Evolutionary conservation across 2,113 vertebrate genomes (phyloP).

Genomic region (Felis chaus): DNA sequence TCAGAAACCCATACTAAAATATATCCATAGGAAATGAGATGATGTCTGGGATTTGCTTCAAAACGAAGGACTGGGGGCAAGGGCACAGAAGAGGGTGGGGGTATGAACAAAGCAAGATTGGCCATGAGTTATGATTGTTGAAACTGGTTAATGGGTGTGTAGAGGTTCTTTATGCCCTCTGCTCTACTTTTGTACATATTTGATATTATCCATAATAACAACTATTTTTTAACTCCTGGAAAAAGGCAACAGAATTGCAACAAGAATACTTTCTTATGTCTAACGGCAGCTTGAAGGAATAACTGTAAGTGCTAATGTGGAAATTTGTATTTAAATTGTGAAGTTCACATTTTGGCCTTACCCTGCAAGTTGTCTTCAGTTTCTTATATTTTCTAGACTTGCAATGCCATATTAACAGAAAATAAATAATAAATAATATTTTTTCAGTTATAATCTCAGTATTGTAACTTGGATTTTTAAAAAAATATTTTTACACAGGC

Average conservation of each 20-base stretch:
- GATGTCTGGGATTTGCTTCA: background rate
- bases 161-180: background rate
- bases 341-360: background rate
- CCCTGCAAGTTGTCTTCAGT: background rate
- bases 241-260: background rate
- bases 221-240: background rate
- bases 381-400: background rate
- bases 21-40: background rate
- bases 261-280: background rate
- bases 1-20: background rate
- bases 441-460: background rate
- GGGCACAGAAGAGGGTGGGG: background rate
- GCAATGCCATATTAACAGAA: background rate
- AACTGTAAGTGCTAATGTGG: background rate
- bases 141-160: background rate
- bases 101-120: background rate
- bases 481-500: background rate
- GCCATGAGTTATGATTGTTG: background rate
- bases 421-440: background rate
- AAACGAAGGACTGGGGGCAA: background rate
- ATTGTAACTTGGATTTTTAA: background rate
- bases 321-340: background rate
- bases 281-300: background rate
- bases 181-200: background rate
- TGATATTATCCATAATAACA: background rate